Evolutionary conservation across 2,797 vertebrate genomes (phyloP), one percentile per base, ranked within the genome.

Genomic region (Gobionotothen gibberifrons): DNA sequence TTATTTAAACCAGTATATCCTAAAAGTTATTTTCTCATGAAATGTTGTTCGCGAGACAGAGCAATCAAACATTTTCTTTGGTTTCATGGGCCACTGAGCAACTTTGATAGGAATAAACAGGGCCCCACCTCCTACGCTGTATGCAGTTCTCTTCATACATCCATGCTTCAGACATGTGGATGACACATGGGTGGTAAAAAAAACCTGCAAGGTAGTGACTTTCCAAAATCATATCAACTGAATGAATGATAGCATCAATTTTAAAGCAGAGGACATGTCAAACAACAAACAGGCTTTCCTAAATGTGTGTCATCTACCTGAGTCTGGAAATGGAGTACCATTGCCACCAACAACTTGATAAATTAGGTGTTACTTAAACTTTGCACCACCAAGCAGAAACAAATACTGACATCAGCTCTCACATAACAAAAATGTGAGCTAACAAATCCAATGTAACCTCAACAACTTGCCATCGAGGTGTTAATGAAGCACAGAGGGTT

Each of bases 201-300:
- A 4, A 67, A 63, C 40, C 29, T 52, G 14, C 17, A 17, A 51
- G 42, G 39, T 44, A 74, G 40, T 22, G 42, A 52, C 54, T 84
- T 59, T 71, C 56, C 43, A 46, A 62, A 74, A 66, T 54, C 54
- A 44, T 40, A 70, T 63, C 68, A 71, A 48, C 43, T 58, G 48
- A 36, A 49, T 56, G 58, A 76, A 64, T 47, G 44, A 72, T 54
- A 56, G 59, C 69, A 82, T 82, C 76, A 72, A 75, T 82, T 70
- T 78, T 64, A 60, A 14, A 48, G 21, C 15, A 10, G 49, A 55
- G 40, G 42, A 43, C 52, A 61, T 53, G 62, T 74, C 76, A 65
- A 29, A 51, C 39, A 64, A 46, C 60, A 69, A 74, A 67, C 44
- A 59, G 52, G 67, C 36, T 26, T 68, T 80, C 19, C 9, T 39